Conservation (phyloP, 2,888 invertebrate species). For the Macrosiphum euphorbiae region DNA sequence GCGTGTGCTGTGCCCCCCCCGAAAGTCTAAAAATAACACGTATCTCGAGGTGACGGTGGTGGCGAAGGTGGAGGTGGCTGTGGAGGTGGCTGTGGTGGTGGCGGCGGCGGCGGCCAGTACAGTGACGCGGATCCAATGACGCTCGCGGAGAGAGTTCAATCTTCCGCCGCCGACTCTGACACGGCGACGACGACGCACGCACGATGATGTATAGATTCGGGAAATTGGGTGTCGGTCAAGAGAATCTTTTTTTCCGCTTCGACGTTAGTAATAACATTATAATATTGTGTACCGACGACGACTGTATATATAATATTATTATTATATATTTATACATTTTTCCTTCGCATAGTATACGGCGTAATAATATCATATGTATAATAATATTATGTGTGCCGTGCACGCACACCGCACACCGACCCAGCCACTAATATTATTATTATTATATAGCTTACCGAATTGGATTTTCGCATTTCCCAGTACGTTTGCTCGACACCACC, state of each 20-base stretch:
- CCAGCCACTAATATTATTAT: neutral
- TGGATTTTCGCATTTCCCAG: neutral
- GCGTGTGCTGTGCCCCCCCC: neutral
- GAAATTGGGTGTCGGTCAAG: conserved; percentile 6
- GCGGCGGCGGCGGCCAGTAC: neutral
- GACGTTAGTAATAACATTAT: neutral
- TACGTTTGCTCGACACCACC: neutral
- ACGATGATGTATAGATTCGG: conserved; percentile 7
- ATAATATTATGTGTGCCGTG: neutral
- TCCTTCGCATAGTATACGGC: too few relatives aligned
- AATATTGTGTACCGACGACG: neutral
- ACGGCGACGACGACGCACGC: neutral
- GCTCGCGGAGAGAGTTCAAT: neutral
- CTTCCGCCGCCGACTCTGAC: neutral
- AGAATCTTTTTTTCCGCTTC: neutral
- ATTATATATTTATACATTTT: neutral
- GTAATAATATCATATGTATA: neutral
- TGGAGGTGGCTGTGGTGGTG: neutral
- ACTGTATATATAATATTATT: neutral
- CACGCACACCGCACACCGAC: neutral
- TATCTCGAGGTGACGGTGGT: neutral
- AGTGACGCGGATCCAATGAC: neutral
- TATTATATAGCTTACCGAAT: neutral
- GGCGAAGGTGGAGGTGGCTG: neutral
- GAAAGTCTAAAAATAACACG: neutral